Evolutionary conservation across 1,140 invertebrate species (phyloP).

Genomic region (Solen grandis): DNA sequence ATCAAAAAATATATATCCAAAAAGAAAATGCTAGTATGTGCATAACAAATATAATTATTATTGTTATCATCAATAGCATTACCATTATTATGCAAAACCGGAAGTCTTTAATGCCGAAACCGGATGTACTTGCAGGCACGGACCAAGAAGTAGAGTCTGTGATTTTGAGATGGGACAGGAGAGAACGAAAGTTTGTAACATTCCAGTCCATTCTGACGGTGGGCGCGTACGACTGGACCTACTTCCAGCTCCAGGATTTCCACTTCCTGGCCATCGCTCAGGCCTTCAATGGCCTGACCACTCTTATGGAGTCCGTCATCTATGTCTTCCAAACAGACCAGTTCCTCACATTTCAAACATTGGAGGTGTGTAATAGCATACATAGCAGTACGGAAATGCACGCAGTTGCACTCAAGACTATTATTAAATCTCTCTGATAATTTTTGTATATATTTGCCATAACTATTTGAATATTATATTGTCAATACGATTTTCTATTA

Average conservation of each 20-base stretch:
- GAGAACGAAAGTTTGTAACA: conserved; percentile 59
- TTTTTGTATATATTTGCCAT: no score
- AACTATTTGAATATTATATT: no score
- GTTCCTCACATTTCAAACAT: conserved; percentile 75
- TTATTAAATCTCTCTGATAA: no score
- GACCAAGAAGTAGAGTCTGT: conserved; percentile 71
- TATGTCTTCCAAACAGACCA: conserved; percentile 73
- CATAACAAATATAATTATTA: no score
- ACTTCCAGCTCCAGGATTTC: conserved; percentile 72
- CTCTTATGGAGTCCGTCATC: conserved; percentile 72
- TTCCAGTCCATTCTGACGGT: conserved; percentile 71
- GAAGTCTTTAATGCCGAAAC: no score
- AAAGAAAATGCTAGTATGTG: no score
- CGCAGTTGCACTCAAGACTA: no score
- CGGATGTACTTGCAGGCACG: conserved; percentile 65
- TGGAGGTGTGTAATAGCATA: conserved; percentile 77
- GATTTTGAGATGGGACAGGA: conserved; percentile 72
- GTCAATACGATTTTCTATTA: no score
- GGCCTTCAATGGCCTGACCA: conserved; percentile 72
- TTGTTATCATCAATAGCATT: no score
- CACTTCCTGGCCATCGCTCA: conserved; percentile 78
- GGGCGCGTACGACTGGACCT: conserved; percentile 78
- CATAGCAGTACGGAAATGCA: no score
- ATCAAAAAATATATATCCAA: no score
- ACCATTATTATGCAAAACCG: no score